Evolutionary conservation across 2,113 vertebrate species (phyloP).

Genomic region (Otocyon megalotis): DNA sequence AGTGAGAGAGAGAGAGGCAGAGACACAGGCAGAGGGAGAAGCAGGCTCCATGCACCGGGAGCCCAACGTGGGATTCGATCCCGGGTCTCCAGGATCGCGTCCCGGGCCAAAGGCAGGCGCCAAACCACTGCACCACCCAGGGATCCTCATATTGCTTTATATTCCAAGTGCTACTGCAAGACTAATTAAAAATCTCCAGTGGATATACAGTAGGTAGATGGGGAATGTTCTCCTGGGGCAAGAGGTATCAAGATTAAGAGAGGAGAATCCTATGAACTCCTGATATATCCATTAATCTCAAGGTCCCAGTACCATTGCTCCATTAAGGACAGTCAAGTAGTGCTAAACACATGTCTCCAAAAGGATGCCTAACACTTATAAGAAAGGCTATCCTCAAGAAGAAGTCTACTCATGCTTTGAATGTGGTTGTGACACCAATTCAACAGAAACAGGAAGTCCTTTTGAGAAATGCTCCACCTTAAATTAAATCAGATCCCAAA

Average conservation of each 20-base stretch:
- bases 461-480: neutral
- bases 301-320: neutral
- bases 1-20: too few species aligned
- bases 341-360: neutral
- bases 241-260: neutral
- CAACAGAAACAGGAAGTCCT: neutral
- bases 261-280: neutral
- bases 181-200: neutral
- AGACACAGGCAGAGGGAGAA: too few species aligned
- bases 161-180: neutral
- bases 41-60: too few species aligned
- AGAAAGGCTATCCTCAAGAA: neutral
- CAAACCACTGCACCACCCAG: too few species aligned
- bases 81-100: too few species aligned
- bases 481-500: conserved; percentile 39
- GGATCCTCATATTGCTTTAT: too few species aligned
- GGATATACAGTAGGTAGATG: neutral
- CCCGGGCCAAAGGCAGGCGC: too few species aligned
- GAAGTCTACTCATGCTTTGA: neutral
- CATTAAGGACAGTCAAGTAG: neutral
- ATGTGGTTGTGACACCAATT: neutral
- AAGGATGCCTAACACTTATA: neutral
- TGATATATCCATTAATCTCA: neutral
- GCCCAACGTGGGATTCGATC: too few species aligned
- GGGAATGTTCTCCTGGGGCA: neutral